Evolutionary conservation across 1,140 invertebrate species (phyloP), one percentile per base, ranked within the genome.

Genomic region (Mylabris phalerata): DNA sequence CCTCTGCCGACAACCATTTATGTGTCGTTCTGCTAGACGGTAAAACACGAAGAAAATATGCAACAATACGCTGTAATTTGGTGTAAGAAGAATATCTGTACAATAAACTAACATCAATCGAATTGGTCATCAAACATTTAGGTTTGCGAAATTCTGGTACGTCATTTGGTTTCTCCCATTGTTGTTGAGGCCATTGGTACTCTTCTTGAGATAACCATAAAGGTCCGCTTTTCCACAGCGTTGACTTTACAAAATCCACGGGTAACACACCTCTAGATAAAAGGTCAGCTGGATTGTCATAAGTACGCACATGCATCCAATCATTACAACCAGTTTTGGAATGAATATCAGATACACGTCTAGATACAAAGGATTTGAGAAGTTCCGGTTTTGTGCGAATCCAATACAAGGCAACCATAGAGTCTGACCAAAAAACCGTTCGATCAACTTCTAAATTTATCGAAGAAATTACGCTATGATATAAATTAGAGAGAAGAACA

Each of bases 311-410:
- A 50, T 75, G 66, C 2, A 48, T 47, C 73, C 72, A 75, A 6
- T 63, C 7, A 9, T 25, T 9, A 4, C 25, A 19, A 26, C 57
- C 38, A 3, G 68, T 62, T 1, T 55, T 9, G 11, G 60, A 32
- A 41, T 72, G 68, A 41, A 78, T 77, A 58, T 71, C 48, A 9
- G 59, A 39, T 4, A 75, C 70, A 49, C 73, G 55, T 60, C 77
- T 74, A 13, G 62, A 65, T 3, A 75, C 69, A 60, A 71, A 75
- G 3, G 64, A 63, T 64, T 71, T 68, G 63, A 65, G 71, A 13
- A 44, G 43, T 6, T 59, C 43, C 1, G 69, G 51, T 7, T 58
- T 19, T 10, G 44, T 55, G 48, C 48, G 42, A 2, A 77, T 57
- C 74, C 74, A 77, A 9, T 54, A 27, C 5, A 77, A 58, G 2